These are phyloP conservation scores for Lutjanus campechanus DNA, from an alignment of 2,797 vertebrate species.

Conservation along the genomic window DNA sequence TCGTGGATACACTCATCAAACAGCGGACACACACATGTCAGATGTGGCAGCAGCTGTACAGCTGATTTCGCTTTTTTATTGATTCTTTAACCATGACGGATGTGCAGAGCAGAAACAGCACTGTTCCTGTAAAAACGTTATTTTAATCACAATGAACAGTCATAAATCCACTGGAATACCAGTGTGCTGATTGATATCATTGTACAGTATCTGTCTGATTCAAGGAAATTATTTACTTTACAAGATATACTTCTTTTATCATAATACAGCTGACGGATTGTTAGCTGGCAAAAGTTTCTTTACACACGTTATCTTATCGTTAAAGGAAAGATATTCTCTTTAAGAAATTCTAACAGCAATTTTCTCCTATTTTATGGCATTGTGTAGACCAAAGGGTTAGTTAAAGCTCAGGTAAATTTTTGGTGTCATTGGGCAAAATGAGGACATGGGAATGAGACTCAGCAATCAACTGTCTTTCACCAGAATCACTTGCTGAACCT, in stretches of 20 bases:
- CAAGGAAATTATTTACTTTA: not conserved
- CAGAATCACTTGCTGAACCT: no score
- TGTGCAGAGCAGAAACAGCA: not conserved
- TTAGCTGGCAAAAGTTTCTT: not conserved
- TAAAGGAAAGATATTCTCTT: no score
- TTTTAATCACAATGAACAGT: not conserved
- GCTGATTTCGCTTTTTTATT: not conserved
- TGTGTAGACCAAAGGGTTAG: no score
- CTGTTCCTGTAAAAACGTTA: not conserved
- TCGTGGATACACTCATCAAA: constrained; percentile 20
- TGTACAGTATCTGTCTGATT: not conserved
- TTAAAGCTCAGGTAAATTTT: no score
- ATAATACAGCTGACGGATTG: not conserved
- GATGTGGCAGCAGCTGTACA: not conserved
- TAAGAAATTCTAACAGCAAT: no score
- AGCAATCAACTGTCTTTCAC: no score
- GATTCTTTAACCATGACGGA: constrained; percentile 4
- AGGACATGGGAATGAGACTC: no score
- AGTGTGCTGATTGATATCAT: not conserved
- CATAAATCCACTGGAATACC: not conserved
- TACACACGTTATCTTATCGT: not conserved
- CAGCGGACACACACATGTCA: not conserved
- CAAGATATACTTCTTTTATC: not conserved
- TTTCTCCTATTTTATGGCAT: no score
- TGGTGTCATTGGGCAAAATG: no score